Evolutionary conservation across 1,140 invertebrate genomes (phyloP), one percentile per base, ranked within the genome.

Genomic region (Brachionus paranguensis): DNA sequence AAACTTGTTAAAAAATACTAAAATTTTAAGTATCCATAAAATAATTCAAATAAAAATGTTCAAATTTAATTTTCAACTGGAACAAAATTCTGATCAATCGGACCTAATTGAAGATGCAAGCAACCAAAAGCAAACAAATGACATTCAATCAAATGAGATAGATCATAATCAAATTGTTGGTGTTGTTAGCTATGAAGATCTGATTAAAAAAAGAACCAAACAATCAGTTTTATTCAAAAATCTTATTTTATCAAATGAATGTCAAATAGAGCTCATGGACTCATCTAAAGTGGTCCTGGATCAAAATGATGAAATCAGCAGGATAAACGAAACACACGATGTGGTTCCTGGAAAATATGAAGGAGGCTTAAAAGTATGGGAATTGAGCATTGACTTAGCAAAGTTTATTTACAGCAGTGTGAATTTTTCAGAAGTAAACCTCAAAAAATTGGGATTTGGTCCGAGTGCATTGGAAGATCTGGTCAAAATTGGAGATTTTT

Each of bases 311-410:
- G 33, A 60, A 29, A 27, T 81, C 6, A 64, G 24, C 24, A 81
- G 5, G 12, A 81, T 81, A 60, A 81, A 81, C 27, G 37, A 81
- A 45, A 81, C 78, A 12, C 78, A 81, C 12, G 78, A 81, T 14
- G 53, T 81, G 11, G 78, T 81, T 2, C 37, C 33, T 45, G 78
- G 78, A 17, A 68, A 81, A 68, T 81, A 81, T 24, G 78, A 81
- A 47, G 78, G 78, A 20, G 78, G 78, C 24, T 20, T 81, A 6
- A 81, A 81, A 81, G 50, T 81, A 14, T 81, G 78, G 78, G 78
- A 81, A 27, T n/a, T 81, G 29, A 81, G 78, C 24, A 17, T 81
- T 47, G 78, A 81, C 33, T 47, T 81, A 11, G 78, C 78, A 5
- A 43, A 47, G 12, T 68, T 81, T 45, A 20, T 81, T 37, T 81